Conservation (phyloP, 2,797 vertebrate genomes). For the Sebastes diploproa region DNA sequence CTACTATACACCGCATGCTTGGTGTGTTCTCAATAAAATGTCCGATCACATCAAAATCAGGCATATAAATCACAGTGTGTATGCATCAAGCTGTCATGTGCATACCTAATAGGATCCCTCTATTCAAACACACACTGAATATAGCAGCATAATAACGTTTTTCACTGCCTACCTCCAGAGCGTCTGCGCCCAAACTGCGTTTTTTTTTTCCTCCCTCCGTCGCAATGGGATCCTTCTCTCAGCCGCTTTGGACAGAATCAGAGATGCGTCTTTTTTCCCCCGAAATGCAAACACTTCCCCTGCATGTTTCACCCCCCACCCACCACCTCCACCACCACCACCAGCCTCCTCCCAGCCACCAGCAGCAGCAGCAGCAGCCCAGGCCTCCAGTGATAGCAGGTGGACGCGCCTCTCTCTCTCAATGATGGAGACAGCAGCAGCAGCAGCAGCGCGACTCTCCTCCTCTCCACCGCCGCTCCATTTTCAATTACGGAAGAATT, state of each 20-base stretch:
- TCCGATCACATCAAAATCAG: constrained; percentile 59
- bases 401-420: constrained; percentile 91
- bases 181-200: constrained; percentile 74
- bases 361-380: constrained; percentile 65
- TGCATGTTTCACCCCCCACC: constrained; percentile 75
- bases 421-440: constrained; percentile 83
- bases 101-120: constrained; percentile 46
- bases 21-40: constrained; percentile 65
- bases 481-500: constrained; percentile 77
- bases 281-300: constrained; percentile 83
- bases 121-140: constrained; percentile 48
- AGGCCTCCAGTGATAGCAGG: constrained; percentile 86
- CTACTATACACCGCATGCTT: constrained; percentile 72
- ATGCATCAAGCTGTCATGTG: constrained; percentile 66
- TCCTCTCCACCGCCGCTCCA: constrained; percentile 82
- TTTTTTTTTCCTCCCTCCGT: constrained; percentile 47
- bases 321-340: constrained; percentile 12
- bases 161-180: constrained; percentile 75
- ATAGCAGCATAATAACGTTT: constrained; percentile 65
- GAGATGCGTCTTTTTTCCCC: constrained; percentile 78
- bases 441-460: constrained; percentile 75
- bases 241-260: constrained; percentile 70
- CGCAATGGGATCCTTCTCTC: constrained; percentile 75
- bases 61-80: constrained; percentile 39
- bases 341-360: not conserved